phyloP scores from a whole-genome alignment of 2,797 vertebrate species.

The Decapterus maruadsi region DNA sequence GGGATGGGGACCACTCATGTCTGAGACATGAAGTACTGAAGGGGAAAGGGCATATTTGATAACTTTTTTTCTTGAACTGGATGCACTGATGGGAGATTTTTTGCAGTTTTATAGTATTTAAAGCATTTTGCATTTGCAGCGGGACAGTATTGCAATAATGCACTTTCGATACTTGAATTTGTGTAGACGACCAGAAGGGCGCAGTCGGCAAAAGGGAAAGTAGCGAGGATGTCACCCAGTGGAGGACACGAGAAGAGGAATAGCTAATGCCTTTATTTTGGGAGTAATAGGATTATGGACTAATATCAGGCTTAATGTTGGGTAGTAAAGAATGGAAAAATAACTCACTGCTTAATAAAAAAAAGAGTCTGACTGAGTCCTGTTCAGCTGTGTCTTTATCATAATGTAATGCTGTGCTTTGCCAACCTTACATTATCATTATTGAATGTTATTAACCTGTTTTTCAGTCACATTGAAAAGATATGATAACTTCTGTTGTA shows the following conservation, averaged over 20 bases:
- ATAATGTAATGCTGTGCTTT: not conserved
- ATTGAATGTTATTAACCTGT: not conserved
- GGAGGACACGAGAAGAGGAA: slow-evolving; percentile 48
- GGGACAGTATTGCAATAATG: slow-evolving; percentile 99
- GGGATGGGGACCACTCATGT: slow-evolving; percentile 66
- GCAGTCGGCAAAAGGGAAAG: slow-evolving; percentile 72
- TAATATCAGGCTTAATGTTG: slow-evolving; percentile 73
- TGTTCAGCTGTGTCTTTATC: slow-evolving; percentile 22
- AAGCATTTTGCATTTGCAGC: slow-evolving; percentile 98
- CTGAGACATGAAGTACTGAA: slow-evolving; percentile 75
- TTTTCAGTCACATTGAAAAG: not conserved
- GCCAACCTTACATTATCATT: not conserved
- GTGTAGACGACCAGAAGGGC: slow-evolving; percentile 74
- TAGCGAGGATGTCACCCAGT: slow-evolving; percentile 51
- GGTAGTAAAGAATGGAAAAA: slow-evolving; percentile 69
- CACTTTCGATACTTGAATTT: slow-evolving; percentile 99
- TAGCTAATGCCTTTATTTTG: slow-evolving; percentile 74
- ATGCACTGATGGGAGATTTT: slow-evolving; percentile 89
- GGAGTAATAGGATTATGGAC: slow-evolving; percentile 69
- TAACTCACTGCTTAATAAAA: slow-evolving; percentile 87
- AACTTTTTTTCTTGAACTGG: slow-evolving; percentile 71
- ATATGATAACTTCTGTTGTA: not conserved
- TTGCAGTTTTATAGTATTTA: slow-evolving; percentile 98
- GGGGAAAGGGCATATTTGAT: slow-evolving; percentile 72
- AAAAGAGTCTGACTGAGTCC: slow-evolving; percentile 70